Evolutionary conservation across 2,888 invertebrate species (phyloP), one percentile per base, ranked within the genome.

Genomic region (Acanthacorydalis orientalis): DNA sequence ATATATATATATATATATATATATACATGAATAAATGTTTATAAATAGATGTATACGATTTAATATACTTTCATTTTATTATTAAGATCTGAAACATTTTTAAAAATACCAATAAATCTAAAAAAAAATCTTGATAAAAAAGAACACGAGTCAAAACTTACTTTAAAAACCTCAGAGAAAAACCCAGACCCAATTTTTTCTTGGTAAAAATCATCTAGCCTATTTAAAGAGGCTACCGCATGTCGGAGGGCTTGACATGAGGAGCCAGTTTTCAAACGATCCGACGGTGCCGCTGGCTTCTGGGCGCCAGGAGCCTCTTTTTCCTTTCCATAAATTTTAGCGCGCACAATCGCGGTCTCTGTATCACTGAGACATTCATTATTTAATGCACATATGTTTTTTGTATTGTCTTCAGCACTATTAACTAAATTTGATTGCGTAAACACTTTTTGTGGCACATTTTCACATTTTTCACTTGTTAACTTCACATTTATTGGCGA

Each of bases 101-200:
- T 2, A 23, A 23, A 23, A 23, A 6, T 4, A 6, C 23, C 6
- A 23, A 23, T 23, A 23, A 23, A 2, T 23, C 23, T 23, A 23
- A 23, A 23, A n/a, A n/a, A n/a, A n/a, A n/a, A n/a, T n/a, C n/a
- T n/a, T 23, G 23, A n/a, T 23, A 23, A 23, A 23, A 2, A 23
- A 23, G 23, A 6, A 23, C 23, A 4, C 23, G 6, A 23, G 37
- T 41, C n/a, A 41, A 3, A 31, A 67, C 78, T 74, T 71, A 95
- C 96, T 86, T 95, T 95, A 70, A 87, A 95, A 52, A 96, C 95
- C 72, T 93, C 91, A 4, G 95, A 95, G 73, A 95, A 96, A 71
- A 96, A 96, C 53, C 96, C 96, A 45, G 83, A 75, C 43, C 95
- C 96, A 59, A 96, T 88, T 69, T 88, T 88, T 68, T 92, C 92